Evolutionary conservation across 1,140 invertebrate species (phyloP).

Genomic region (Eumaeus atala): DNA sequence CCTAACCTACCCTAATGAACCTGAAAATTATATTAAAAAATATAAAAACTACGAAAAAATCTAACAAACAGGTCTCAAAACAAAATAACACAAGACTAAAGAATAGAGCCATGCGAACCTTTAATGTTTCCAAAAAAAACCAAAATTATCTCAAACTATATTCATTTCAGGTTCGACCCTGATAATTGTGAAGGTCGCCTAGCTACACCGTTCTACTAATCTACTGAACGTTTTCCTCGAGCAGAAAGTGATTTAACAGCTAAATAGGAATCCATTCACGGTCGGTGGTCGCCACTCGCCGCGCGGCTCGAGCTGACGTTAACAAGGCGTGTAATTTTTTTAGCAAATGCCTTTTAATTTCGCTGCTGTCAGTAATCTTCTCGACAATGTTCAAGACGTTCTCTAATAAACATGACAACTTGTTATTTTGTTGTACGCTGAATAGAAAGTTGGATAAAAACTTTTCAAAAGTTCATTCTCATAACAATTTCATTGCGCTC

Average conservation of each 20-base stretch:
- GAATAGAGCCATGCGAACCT: too few relatives aligned
- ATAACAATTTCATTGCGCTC: not conserved
- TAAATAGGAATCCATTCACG: not conserved
- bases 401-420: not conserved
- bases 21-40: too few relatives aligned
- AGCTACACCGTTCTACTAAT: not conserved
- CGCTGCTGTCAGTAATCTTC: not conserved
- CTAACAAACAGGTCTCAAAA: too few relatives aligned
- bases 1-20: too few relatives aligned
- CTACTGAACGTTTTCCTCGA: conserved; percentile 4
- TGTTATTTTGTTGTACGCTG: not conserved
- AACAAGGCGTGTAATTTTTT: conserved; percentile 6
- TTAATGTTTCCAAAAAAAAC: too few relatives aligned
- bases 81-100: too few relatives aligned
- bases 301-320: not conserved
- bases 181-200: too few relatives aligned
- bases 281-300: not conserved
- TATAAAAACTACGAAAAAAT: too few relatives aligned
- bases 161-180: too few relatives aligned
- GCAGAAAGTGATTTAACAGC: conserved; percentile 3
- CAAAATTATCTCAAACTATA: too few relatives aligned
- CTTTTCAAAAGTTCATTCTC: not conserved
- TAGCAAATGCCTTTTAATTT: conserved; percentile 4
- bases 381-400: too few relatives aligned
- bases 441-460: conserved; percentile 2